phyloP scores from a whole-genome alignment of 2,797 vertebrate species.

The Pteropus rufus region DNA sequence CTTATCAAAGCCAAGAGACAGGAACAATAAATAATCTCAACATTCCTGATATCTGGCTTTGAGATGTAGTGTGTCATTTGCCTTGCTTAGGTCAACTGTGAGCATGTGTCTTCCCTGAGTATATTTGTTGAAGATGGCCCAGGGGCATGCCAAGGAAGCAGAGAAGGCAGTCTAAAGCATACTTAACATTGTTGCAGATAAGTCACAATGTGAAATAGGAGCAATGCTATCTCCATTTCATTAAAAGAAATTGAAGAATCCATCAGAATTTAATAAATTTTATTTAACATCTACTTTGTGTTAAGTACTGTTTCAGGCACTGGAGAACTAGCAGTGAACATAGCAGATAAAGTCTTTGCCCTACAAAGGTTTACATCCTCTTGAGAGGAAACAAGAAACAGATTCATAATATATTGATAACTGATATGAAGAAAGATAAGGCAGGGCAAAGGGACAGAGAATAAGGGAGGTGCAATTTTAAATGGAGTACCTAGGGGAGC shows the following conservation, averaged over 20 bases:
- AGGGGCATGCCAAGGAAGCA: neutral
- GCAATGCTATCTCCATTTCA: neutral
- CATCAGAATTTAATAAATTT: neutral
- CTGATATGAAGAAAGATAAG: neutral
- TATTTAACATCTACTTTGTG: neutral
- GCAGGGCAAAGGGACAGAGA: neutral
- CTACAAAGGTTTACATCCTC: neutral
- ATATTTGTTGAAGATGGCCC: neutral
- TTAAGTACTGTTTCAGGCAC: neutral
- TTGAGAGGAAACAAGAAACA: neutral
- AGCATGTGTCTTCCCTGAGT: neutral
- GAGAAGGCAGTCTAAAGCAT: neutral
- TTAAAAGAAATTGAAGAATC: neutral
- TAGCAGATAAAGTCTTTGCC: neutral
- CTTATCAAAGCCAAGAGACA: neutral
- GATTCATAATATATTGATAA: neutral
- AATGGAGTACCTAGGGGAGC: neutral
- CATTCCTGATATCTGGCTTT: neutral
- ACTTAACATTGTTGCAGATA: neutral
- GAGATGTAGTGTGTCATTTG: neutral
- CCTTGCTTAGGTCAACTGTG: neutral
- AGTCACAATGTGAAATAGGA: neutral
- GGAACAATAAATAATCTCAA: too few relatives aligned
- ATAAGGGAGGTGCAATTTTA: neutral
- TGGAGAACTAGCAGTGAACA: neutral